Percentiles rank a stretch among this genome's conserved stretches.
phyloP scores from a whole-genome alignment of 2,888 invertebrate genomes.

The Maniola hyperantus region DNA sequence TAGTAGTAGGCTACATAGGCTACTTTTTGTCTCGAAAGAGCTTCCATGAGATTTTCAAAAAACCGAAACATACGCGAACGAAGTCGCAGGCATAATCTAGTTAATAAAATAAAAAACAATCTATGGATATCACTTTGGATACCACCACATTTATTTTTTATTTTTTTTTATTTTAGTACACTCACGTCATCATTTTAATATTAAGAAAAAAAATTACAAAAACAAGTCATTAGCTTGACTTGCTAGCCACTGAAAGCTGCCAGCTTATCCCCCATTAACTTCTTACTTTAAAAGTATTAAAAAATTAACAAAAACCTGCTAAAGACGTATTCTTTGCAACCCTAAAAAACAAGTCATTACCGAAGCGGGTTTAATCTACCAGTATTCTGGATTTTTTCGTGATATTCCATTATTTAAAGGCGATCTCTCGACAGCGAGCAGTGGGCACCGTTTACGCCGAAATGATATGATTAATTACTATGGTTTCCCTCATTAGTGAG shows the following conservation, averaged over 20 bases:
- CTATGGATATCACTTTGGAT: no score
- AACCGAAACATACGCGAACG: no score
- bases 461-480: conserved; percentile 81
- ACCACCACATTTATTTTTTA: no score
- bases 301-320: conserved; percentile 77
- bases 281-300: conserved; percentile 53
- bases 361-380: conserved; percentile 76
- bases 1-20: no score
- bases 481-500: conserved; percentile 78
- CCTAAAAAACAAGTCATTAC: conserved; percentile 83
- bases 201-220: neutral
- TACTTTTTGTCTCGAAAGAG: no score
- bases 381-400: conserved; percentile 71
- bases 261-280: conserved; percentile 66
- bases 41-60: no score
- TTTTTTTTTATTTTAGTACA: neutral
- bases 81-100: no score
- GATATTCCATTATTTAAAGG: conserved; percentile 73
- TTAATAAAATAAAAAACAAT: no score
- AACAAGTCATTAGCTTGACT: conserved; percentile 15
- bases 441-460: conserved; percentile 73
- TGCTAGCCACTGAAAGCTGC: conserved; percentile 7
- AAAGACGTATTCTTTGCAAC: conserved; percentile 80
- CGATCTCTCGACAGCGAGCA: conserved; percentile 66
- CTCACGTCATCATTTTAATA: neutral